Base-by-base conservation (phyloP, 2,888 invertebrate species). In the Plagodis pulveraria region DNA sequence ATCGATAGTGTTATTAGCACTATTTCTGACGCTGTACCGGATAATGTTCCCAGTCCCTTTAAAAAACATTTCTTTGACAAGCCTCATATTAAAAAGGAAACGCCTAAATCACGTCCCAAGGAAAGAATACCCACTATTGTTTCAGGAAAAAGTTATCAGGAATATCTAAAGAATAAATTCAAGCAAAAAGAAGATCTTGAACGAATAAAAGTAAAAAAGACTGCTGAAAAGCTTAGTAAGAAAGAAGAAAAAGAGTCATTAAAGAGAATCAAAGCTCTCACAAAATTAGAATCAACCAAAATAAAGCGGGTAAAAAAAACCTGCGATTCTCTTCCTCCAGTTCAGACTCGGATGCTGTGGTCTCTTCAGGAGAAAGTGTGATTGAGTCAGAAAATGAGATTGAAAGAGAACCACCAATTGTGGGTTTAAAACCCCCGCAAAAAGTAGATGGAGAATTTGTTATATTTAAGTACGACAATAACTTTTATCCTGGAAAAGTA, bases 351-450 rank as follows among this genome's bases (percentile, higher is more conserved):
- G 49, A 61, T 61, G 58, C 54, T 58, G 62, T 56, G 53, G 62
- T 63, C 56, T 63, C 60, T 58, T 66, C 58, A 54, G 62, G 58
- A 58, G 63, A 66, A 58, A 66, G 63, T 61, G 65, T 52, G 49
- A 57, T 41, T 59, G 61, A 62, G 50, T 59, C 59, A 48, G 63
- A 63, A 63, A 57, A 63, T 57, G 59, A 55, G 49, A 32, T 36
- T 36, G 36, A 36, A 8, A 36, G 9, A 36, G 36, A 36, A 5
- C 5, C 36, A 8, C 7, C 6, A 6, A 36, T 36, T 36, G 9
- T 36, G 36, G 36, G 57, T 50, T 56, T 61, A 50, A 64, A 58
- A 56, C 61, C 61, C 50, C 47, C 58, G 42, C 50, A 62, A 62
- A 64, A 56, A 62, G 56, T 58, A 56, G 46, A 58, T 54, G 58